phyloP scores from a whole-genome alignment of 35 echinoderm and acorn worm species.

The Apostichopus californicus region DNA sequence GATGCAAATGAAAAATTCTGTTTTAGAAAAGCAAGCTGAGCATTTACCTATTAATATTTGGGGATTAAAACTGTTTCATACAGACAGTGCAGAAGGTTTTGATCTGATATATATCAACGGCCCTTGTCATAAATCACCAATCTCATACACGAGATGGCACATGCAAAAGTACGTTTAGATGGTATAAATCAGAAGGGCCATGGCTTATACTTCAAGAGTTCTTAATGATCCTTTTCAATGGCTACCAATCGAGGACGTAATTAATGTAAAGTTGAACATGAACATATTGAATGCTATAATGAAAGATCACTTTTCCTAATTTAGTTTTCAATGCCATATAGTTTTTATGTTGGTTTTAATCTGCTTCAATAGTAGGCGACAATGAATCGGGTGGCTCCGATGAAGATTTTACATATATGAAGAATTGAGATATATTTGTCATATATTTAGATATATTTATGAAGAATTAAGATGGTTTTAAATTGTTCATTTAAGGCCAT shows the following conservation, averaged over 20 bases:
- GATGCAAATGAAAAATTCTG: neutral
- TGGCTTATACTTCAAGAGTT: neutral
- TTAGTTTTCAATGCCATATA: too few relatives aligned
- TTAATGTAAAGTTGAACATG: neutral
- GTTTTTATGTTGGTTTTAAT: too few relatives aligned
- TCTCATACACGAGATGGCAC: neutral
- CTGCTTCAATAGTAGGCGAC: too few relatives aligned
- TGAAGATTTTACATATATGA: too few relatives aligned
- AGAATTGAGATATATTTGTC: too few relatives aligned
- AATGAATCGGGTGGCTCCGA: too few relatives aligned
- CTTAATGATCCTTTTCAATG: neutral
- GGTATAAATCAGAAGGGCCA: neutral
- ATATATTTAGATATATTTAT: too few relatives aligned
- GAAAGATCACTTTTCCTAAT: too few relatives aligned
- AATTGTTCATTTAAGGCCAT: too few relatives aligned
- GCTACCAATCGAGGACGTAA: neutral
- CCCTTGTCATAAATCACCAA: neutral
- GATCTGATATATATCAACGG: neutral
- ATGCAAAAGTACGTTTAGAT: constrained; percentile 19
- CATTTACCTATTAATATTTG: neutral
- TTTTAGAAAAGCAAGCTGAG: neutral
- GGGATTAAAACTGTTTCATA: neutral
- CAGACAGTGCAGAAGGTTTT: neutral
- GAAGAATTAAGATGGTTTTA: too few relatives aligned
- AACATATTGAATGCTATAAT: neutral